These are phyloP conservation scores for Picathartes gymnocephalus DNA, from an alignment of 2,113 vertebrate genomes.

Conservation along the genomic window DNA sequence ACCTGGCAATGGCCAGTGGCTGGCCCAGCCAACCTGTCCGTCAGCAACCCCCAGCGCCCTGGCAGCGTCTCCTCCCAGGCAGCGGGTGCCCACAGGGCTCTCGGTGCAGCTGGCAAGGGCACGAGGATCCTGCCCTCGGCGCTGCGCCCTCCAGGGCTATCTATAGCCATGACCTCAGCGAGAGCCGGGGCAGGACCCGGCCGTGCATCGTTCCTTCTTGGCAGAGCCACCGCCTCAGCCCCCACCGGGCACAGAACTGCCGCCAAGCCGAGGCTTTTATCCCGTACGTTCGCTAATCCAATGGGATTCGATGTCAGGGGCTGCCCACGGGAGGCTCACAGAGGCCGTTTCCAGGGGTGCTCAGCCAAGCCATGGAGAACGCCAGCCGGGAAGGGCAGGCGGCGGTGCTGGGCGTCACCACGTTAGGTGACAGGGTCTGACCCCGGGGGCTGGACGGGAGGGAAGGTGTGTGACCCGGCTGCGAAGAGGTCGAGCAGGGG, in stretches of 20 bases:
- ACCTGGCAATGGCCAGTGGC: neutral
- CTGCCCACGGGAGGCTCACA: neutral
- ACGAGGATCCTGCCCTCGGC: neutral
- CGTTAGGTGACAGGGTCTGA: neutral
- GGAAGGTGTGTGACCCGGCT: neutral
- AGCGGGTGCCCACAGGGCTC: neutral
- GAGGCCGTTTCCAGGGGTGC: neutral
- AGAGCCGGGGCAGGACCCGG: neutral
- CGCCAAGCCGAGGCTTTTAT: neutral
- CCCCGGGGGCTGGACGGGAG: neutral
- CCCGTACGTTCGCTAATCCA: neutral
- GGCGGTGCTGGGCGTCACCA: neutral
- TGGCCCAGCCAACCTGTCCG: neutral
- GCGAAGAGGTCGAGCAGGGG: neutral
- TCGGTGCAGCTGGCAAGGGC: neutral
- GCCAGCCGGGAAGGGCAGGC: neutral
- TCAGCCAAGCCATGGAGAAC: neutral
- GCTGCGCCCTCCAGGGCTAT: neutral
- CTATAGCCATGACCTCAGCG: slow-evolving; percentile 47
- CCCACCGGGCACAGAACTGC: neutral
- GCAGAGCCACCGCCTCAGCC: neutral
- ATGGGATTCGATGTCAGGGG: slow-evolving; percentile 4
- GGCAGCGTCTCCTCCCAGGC: neutral
- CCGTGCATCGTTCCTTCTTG: neutral
- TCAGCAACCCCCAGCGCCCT: neutral